Base-by-base conservation (phyloP, 2,888 invertebrate genomes). In the Lacanobia oleracea region DNA sequence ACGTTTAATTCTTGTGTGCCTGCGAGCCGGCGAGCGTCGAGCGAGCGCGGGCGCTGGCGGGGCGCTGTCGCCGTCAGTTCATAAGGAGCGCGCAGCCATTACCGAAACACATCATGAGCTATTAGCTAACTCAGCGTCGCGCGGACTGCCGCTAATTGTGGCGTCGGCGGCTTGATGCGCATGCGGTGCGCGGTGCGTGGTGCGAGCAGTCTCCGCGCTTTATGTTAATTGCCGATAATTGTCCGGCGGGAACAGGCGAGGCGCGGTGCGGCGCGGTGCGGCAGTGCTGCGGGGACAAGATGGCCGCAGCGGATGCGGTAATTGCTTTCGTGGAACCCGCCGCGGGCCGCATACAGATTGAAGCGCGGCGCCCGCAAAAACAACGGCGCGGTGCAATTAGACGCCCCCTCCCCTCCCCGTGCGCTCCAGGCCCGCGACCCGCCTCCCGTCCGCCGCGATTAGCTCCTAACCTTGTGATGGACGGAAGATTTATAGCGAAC, bases 271-370 rank as follows among this genome's bases (percentile, higher is more conserved):
- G 62, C n/a, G 67, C 65, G 65, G 66, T 62, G 68, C 43, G 53
- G 81, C 66, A 53, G 72, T 67, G 75, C 70, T 72, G 75, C 54
- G 67, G 78, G 72, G 77, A 88, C 93, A 95, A 94, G 91, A 95
- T 95, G 95, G 95, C 95, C 91, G 94, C 92, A 88, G 89, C 93
- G 94, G 94, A 92, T 91, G 94, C 93, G 87, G 91, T 95, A 95
- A 95, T 95, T 94, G 93, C 91, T 86, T 95, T 95, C 95, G 93
- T 91, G 93, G 95, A 95, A 95, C 59, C 79, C 72, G 84, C 88
- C 88, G 88, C 88, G 85, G 83, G 85, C 88, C 89, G 92, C 92
- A 92, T 93, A 93, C 93, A 92, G 93, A 94, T 93, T 93, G 90
- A 88, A 86, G 86, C 89, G 86, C 83, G 81, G 82, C 83, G 86